Percentiles rank a stretch among this genome's conserved stretches.
Conservation (phyloP, 2,888 invertebrate genomes). For the Drosophila mercatorum region DNA sequence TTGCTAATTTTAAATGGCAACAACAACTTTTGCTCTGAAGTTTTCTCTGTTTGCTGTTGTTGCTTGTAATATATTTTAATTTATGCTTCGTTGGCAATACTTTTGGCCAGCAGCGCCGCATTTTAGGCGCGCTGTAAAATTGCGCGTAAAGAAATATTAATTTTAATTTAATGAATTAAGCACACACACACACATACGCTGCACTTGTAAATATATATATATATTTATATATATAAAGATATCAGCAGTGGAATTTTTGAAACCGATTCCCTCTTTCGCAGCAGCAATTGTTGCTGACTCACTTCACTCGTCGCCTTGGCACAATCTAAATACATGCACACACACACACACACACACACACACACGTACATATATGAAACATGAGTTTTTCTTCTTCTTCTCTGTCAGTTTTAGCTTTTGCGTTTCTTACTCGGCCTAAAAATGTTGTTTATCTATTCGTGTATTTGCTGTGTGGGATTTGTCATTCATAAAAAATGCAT, state of each 20-base stretch:
- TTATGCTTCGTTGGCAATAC: constrained; percentile 77
- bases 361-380: constrained; percentile 40
- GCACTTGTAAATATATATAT: background rate
- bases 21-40: constrained; percentile 50
- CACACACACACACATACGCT: constrained; percentile 34
- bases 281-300: constrained; percentile 44
- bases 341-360: background rate
- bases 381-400: constrained; percentile 33
- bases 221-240: constrained; percentile 29
- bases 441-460: constrained; percentile 15
- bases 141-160: constrained; percentile 77
- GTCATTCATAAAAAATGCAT: constrained; percentile 48
- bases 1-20: constrained; percentile 75
- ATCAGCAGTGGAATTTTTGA: constrained; percentile 44
- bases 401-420: constrained; percentile 7
- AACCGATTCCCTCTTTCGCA: background rate
- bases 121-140: constrained; percentile 70
- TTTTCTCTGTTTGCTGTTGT: constrained; percentile 30
- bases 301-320: constrained; percentile 64
- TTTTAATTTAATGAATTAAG: constrained; percentile 79
- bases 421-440: constrained; percentile 21
- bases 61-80: constrained; percentile 74
- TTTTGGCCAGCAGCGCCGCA: constrained; percentile 64
- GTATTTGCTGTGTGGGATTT: constrained; percentile 35
- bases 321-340: constrained; percentile 53